Evolutionary conservation across 2,113 vertebrate species (phyloP), one percentile per base, ranked within the genome.

Genomic region (Lipophrys pholis): DNA sequence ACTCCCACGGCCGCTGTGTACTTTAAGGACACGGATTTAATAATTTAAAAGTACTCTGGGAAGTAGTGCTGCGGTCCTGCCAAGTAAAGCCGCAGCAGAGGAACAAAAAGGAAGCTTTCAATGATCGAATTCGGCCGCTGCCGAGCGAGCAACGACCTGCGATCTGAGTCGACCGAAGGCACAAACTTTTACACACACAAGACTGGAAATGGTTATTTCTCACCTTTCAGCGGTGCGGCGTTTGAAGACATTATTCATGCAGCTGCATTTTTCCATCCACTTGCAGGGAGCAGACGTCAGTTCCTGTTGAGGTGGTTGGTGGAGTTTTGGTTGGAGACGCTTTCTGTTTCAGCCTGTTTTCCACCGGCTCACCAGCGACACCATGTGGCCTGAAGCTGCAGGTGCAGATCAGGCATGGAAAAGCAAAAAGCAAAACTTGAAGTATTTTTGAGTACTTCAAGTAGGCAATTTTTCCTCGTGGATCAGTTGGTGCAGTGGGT

Each of bases 171-270:
- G 43, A 17, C 17, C 1, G 15, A 0, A 1, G 16, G 11, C 3
- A 36, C 5, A n/a, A 88, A 87, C 56, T 87, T 87, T 77, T 50
- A 15, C 38, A 45, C 12, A 1, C 7, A 11, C 45, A 77, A 30
- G 21, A 30, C 21, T 39, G 68, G 6, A 43, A 12, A 42, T 39
- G 12, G 14, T 54, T 40, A 56, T 73, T 67, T 79, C 86, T 88
- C 53, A 93, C 93, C 93, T 93, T 90, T 81, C 55, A 90, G 89
- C 87, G 85, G 76, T 83, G 80, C 81, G 81, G 81, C 62, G 81
- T 90, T 83, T 90, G 85, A 75, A 87, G 87, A 90, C 92, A 94
- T 93, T 92, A 90, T 90, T 92, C 87, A 87, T 90, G 85, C 90
- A 86, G 90, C 86, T 90, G 89, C 90, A 91, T 92, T 90, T 92